Conservation (phyloP, 2,888 invertebrate genomes). For the Opisthograptis luteolata region DNA sequence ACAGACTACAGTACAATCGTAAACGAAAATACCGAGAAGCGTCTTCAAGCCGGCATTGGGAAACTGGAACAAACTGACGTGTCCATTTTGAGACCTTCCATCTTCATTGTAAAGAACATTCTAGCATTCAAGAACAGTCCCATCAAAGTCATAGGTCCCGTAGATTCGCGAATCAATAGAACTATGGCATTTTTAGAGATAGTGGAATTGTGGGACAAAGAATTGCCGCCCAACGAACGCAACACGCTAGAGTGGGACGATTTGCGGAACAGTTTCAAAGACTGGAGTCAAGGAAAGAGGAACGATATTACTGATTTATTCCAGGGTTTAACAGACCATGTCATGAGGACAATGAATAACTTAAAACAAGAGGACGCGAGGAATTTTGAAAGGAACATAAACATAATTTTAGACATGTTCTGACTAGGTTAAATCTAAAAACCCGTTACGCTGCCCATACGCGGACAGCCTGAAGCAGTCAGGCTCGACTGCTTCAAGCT, state of each 20-base stretch:
- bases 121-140: conserved; percentile 47
- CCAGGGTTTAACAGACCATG: conserved; percentile 23
- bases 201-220: conserved; percentile 42
- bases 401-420: conserved; percentile 13
- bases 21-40: conserved; percentile 27
- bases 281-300: conserved; percentile 38
- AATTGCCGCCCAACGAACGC: conserved; percentile 36
- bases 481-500: too few relatives aligned
- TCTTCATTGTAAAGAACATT: conserved; percentile 41
- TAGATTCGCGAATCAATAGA: conserved; percentile 33
- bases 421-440: too few relatives aligned
- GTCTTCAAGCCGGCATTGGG: conserved; percentile 25
- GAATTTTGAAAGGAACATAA: conserved; percentile 24
- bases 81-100: conserved; percentile 18
- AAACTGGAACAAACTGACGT: conserved; percentile 28
- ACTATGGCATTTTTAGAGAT: conserved; percentile 51
- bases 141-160: conserved; percentile 5
- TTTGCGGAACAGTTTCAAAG: conserved; percentile 33
- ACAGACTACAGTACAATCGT: conserved; percentile 35
- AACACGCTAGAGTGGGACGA: conserved; percentile 42
- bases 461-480: too few relatives aligned
- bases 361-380: conserved; percentile 6
- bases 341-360: conserved; percentile 11
- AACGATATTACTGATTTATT: conserved; percentile 37
- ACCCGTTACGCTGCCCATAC: too few relatives aligned